These are phyloP conservation scores for Phymatocera aterrima DNA, from an alignment of 2,888 invertebrate species.

Conservation along the genomic window DNA sequence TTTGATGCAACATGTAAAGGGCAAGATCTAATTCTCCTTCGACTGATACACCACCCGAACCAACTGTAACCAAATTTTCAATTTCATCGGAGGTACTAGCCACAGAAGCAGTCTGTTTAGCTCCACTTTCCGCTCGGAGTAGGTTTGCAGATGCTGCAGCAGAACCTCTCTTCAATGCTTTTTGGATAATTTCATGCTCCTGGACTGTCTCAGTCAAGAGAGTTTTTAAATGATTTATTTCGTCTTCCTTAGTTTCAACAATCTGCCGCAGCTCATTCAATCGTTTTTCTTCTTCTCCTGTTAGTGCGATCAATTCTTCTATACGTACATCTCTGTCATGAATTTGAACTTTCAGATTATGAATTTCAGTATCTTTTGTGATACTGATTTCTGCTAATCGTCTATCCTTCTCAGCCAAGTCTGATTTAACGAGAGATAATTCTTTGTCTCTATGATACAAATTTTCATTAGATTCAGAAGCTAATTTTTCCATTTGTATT, in stretches of 20 bases:
- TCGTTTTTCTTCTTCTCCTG: slow-evolving; percentile 78
- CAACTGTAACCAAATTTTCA: slow-evolving; percentile 47
- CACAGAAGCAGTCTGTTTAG: slow-evolving; percentile 33
- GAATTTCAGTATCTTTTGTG: slow-evolving; percentile 85
- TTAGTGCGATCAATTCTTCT: slow-evolving; percentile 76
- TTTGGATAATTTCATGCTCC: slow-evolving; percentile 77
- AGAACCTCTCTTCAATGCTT: slow-evolving; percentile 56
- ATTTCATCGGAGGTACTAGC: slow-evolving; percentile 68
- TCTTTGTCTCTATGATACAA: slow-evolving; percentile 59
- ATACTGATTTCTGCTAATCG: slow-evolving; percentile 74
- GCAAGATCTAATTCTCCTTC: slow-evolving; percentile 87
- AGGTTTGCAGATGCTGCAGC: slow-evolving; percentile 27
- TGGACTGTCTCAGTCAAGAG: slow-evolving; percentile 80
- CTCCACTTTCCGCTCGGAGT: slow-evolving; percentile 31
- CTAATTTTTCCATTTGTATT: slow-evolving; percentile 56
- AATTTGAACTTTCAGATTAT: slow-evolving; percentile 81
- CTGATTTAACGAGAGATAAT: slow-evolving; percentile 51
- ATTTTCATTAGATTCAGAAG: slow-evolving; percentile 51
- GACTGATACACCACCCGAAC: slow-evolving; percentile 70
- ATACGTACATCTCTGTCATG: slow-evolving; percentile 75
- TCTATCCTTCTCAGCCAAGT: slow-evolving; percentile 62
- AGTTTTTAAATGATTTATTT: slow-evolving; percentile 83
- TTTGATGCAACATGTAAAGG: slow-evolving; percentile 89
- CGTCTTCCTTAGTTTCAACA: slow-evolving; percentile 83
- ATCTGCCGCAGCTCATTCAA: slow-evolving; percentile 79